phyloP scores from a whole-genome alignment of 2,113 vertebrate species.

The Trinectes maculatus region DNA sequence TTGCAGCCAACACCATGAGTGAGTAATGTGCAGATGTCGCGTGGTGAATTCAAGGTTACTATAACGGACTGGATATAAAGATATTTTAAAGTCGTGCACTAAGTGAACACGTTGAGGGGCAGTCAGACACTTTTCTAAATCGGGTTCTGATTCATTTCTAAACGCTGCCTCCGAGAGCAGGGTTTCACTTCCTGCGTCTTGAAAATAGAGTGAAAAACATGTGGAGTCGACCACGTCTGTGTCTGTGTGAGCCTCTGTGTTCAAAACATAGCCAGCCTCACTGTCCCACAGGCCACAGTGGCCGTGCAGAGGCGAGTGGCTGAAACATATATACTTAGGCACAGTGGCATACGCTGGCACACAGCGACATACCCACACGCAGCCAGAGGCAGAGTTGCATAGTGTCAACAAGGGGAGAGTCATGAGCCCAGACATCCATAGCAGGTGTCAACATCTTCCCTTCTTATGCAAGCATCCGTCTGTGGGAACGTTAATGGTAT shows the following conservation, averaged over 20 bases:
- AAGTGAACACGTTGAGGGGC: constrained; percentile 37
- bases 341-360: constrained; percentile 54
- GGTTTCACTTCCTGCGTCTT: constrained; percentile 53
- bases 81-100: constrained; percentile 5
- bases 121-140: constrained; percentile 56
- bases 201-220: constrained; percentile 75
- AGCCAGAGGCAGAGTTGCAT: constrained; percentile 38
- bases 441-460: too few species aligned
- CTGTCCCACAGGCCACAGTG: constrained; percentile 74
- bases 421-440: constrained; percentile 69
- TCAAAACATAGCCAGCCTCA: constrained; percentile 65
- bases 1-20: constrained; percentile 48
- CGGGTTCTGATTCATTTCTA: constrained; percentile 65
- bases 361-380: constrained; percentile 16
- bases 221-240: constrained; percentile 70
- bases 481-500: constrained; percentile 58
- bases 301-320: constrained; percentile 69
- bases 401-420: constrained; percentile 63
- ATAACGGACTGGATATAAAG: constrained; percentile 8
- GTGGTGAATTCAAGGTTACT: constrained; percentile 18
- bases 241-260: constrained; percentile 67
- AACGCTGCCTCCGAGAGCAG: constrained; percentile 65
- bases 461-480: too few species aligned
- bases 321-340: constrained; percentile 71
- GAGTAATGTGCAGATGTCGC: constrained; percentile 21